Percentiles rank a stretch among this genome's conserved stretches.
These are phyloP conservation scores for Falco rusticolus DNA, from an alignment of 2,797 vertebrate species.

Conservation along the genomic window DNA sequence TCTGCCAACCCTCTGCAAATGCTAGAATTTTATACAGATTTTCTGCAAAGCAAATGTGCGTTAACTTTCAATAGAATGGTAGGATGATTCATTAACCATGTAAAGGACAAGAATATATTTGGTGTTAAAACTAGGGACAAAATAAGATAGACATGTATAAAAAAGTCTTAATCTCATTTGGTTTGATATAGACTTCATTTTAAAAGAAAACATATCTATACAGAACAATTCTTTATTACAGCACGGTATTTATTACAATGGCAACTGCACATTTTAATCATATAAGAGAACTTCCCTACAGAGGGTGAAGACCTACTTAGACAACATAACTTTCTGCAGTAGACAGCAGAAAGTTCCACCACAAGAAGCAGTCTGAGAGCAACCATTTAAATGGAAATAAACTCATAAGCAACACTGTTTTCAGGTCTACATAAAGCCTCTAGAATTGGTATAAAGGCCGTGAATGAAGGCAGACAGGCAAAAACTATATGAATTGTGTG, in stretches of 20 bases:
- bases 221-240: background rate
- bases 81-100: background rate
- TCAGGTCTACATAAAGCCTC: background rate
- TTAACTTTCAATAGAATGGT: background rate
- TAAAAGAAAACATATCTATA: background rate
- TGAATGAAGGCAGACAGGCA: background rate
- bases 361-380: background rate
- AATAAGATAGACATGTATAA: background rate
- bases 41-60: background rate
- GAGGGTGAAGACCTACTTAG: background rate
- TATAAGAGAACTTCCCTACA: background rate
- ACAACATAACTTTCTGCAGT: background rate
- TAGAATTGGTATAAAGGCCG: background rate
- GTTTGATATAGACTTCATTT: background rate
- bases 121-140: background rate
- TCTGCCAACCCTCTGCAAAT: background rate
- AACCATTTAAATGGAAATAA: background rate
- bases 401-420: background rate
- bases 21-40: background rate
- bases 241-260: background rate
- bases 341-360: background rate
- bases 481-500: accelerated
- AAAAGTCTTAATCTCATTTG: background rate
- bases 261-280: background rate
- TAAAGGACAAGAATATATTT: background rate